Percentiles rank a stretch among this genome's conserved stretches.
Conservation (phyloP, 2,797 vertebrate species). For the Sarcophilus harrisii region DNA sequence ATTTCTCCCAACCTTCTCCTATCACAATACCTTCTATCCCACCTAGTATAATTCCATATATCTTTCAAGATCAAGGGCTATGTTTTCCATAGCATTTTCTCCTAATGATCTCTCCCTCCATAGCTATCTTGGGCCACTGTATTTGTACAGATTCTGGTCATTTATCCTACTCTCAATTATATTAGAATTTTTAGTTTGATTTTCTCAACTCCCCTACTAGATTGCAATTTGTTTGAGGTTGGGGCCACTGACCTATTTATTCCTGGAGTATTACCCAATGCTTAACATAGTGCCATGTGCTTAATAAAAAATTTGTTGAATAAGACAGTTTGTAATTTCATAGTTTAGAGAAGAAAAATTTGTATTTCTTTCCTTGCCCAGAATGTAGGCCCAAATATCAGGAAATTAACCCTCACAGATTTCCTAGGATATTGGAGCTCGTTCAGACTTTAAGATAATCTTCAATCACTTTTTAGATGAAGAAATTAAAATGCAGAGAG, state of each 20-base stretch:
- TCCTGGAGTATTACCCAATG: neutral
- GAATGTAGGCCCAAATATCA: neutral
- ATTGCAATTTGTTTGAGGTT: neutral
- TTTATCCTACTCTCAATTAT: neutral
- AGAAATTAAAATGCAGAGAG: neutral
- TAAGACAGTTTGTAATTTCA: neutral
- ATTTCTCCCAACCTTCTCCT: neutral
- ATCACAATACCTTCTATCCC: neutral
- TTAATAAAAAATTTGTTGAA: neutral
- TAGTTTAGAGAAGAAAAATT: neutral
- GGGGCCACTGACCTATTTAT: neutral
- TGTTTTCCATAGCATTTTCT: neutral
- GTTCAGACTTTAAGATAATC: neutral
- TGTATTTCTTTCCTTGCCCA: neutral
- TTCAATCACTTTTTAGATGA: neutral
- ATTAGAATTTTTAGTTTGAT: neutral
- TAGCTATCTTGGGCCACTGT: neutral
- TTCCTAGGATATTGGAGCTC: neutral
- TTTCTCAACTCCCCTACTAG: neutral
- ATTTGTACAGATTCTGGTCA: neutral
- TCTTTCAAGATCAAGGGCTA: neutral
- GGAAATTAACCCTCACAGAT: neutral
- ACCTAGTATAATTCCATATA: neutral
- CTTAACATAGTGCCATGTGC: neutral
- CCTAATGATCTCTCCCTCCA: neutral